phyloP scores from a whole-genome alignment of 2,113 vertebrate genomes.

The Lepisosteus oculatus region DNA sequence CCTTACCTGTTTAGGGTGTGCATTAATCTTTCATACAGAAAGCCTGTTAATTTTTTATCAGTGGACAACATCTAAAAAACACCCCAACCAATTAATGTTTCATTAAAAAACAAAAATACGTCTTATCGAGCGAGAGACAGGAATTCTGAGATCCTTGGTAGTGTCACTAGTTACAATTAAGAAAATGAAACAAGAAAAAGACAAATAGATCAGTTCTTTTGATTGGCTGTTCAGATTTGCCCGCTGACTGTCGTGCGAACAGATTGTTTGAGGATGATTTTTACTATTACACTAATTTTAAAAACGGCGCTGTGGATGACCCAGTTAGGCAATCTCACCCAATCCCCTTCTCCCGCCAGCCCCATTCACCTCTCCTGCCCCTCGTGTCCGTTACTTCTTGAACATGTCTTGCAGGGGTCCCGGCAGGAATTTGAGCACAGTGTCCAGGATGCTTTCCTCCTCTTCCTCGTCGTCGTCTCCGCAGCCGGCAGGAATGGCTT shows the following conservation, averaged over 20 bases:
- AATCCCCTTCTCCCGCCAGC: slow-evolving; percentile 1
- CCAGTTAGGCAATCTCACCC: slow-evolving; percentile 42
- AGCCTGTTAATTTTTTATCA: no score
- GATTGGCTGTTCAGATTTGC: slow-evolving; percentile 39
- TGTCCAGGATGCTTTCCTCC: slow-evolving; percentile 95
- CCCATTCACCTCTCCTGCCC: slow-evolving; percentile 4
- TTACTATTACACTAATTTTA: neutral
- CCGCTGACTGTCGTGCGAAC: slow-evolving; percentile 27
- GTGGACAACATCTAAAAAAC: no score
- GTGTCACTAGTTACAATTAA: neutral
- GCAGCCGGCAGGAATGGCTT: slow-evolving; percentile 89
- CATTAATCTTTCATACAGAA: no score
- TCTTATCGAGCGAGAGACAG: no score
- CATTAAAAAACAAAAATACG: no score
- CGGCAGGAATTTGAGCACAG: slow-evolving; percentile 95
- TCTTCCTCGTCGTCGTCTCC: slow-evolving; percentile 93
- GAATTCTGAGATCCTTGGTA: no score
- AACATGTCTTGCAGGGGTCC: slow-evolving; percentile 98
- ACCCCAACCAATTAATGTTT: no score
- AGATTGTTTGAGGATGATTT: slow-evolving; percentile 15
- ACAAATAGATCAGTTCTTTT: slow-evolving; percentile 39
- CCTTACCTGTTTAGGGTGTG: no score
- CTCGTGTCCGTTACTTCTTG: slow-evolving; percentile 82
- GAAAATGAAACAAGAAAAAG: slow-evolving; percentile 16
- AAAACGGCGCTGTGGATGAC: slow-evolving; percentile 50